phyloP scores from a whole-genome alignment of 2,888 invertebrate species.

The Pterostichus niger region DNA sequence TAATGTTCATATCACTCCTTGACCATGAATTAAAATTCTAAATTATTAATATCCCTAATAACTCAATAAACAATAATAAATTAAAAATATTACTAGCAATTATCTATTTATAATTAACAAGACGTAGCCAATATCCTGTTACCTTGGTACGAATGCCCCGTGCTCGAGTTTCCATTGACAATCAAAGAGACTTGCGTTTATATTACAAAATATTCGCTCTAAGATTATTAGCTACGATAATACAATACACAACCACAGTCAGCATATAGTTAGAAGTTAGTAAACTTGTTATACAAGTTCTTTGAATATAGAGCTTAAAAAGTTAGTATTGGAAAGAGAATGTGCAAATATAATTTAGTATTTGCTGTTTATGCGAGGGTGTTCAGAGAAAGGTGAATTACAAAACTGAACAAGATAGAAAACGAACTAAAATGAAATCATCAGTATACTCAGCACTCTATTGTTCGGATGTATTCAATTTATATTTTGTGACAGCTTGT shows the following conservation, averaged over 20 bases:
- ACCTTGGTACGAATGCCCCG: constrained; percentile 35
- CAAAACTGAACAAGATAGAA: neutral
- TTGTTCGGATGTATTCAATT: too few relatives aligned
- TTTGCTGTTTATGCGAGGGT: constrained; percentile 8
- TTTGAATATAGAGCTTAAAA: constrained; percentile 21
- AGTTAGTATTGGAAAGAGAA: constrained; percentile 10
- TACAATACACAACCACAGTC: constrained; percentile 14
- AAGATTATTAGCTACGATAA: constrained; percentile 16
- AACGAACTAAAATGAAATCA: too few relatives aligned
- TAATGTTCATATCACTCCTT: neutral
- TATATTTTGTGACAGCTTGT: too few relatives aligned
- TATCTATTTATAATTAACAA: constrained; percentile 49
- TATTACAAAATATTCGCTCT: constrained; percentile 32
- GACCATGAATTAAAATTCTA: neutral
- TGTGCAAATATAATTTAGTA: constrained; percentile 24
- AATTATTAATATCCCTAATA: constrained; percentile 32
- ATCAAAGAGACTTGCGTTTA: neutral
- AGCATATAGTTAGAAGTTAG: neutral
- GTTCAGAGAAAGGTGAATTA: neutral
- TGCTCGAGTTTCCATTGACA: constrained; percentile 49
- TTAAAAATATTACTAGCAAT: constrained; percentile 53
- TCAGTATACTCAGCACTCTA: too few relatives aligned
- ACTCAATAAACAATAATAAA: constrained; percentile 42
- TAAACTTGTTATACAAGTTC: constrained; percentile 32
- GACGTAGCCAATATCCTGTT: constrained; percentile 54